Conservation (phyloP, 1,140 invertebrate species). For the Macrostomum lignano region DNA sequence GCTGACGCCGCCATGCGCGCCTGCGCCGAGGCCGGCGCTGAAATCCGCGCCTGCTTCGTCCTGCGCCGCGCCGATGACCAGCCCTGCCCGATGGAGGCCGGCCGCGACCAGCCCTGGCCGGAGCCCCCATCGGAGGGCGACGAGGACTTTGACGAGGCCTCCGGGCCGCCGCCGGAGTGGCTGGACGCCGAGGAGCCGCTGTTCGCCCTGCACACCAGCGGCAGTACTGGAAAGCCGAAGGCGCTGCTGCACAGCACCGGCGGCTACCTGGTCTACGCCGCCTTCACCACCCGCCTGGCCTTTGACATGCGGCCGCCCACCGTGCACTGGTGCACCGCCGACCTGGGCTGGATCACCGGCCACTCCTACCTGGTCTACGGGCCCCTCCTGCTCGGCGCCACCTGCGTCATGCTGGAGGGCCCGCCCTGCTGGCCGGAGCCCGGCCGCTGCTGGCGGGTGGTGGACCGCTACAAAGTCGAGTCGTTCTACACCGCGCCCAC, state of each 20-base stretch:
- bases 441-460: conserved; percentile 49
- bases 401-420: conserved; percentile 33
- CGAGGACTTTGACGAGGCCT: too few species aligned
- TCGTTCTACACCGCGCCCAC: conserved; percentile 97
- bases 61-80: too few species aligned
- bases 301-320: too few species aligned
- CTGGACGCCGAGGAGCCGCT: conserved; percentile 32
- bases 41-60: background rate
- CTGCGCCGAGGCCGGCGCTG: conserved; percentile 12
- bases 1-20: conserved; percentile 38
- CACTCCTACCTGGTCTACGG: conserved; percentile 34
- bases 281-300: too few species aligned
- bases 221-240: conserved; percentile 85
- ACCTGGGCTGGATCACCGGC: conserved; percentile 36
- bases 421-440: conserved; percentile 33
- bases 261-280: conserved; percentile 60
- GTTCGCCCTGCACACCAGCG: conserved; percentile 75
- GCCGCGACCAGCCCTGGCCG: too few species aligned
- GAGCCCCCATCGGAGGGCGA: too few species aligned
- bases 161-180: conserved; percentile 34
- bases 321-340: conserved; percentile 33
- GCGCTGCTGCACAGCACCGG: conserved; percentile 72
- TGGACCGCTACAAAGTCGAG: conserved; percentile 66
- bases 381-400: conserved; percentile 32
- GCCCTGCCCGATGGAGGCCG: too few species aligned